phyloP scores from a whole-genome alignment of 2,797 vertebrate species.

The Cottoperca gobio region DNA sequence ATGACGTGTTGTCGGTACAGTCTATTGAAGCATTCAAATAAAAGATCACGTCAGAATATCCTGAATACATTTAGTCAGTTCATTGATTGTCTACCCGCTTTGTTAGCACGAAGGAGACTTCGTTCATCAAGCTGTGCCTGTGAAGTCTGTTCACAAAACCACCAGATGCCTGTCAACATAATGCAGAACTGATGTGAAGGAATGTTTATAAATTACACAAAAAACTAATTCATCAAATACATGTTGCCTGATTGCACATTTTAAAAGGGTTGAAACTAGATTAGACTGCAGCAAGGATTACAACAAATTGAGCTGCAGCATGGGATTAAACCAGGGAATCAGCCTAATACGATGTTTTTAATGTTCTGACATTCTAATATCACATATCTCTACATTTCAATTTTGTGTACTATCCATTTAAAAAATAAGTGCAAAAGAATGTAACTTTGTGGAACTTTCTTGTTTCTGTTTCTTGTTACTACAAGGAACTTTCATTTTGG shows the following conservation, averaged over 20 bases:
- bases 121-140: not conserved
- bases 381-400: not conserved
- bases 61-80: constrained; percentile 1
- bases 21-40: not conserved
- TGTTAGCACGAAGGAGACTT: constrained; percentile 5
- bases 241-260: not conserved
- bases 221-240: constrained; percentile 16
- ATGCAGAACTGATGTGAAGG: not conserved
- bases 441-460: not conserved
- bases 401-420: not conserved
- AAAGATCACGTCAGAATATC: not conserved
- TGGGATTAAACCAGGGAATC: not conserved
- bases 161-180: not conserved
- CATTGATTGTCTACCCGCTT: not conserved
- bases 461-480: no score
- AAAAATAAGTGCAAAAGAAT: not conserved
- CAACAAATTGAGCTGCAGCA: not conserved
- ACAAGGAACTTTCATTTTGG: no score
- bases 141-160: not conserved
- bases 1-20: not conserved
- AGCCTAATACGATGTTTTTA: not conserved
- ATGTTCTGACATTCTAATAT: not conserved
- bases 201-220: constrained; percentile 14
- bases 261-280: constrained; percentile 7
- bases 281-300: constrained; percentile 5